Evolutionary conservation across 2,113 vertebrate genomes (phyloP).

Genomic region (Gallinago paraguaiae): DNA sequence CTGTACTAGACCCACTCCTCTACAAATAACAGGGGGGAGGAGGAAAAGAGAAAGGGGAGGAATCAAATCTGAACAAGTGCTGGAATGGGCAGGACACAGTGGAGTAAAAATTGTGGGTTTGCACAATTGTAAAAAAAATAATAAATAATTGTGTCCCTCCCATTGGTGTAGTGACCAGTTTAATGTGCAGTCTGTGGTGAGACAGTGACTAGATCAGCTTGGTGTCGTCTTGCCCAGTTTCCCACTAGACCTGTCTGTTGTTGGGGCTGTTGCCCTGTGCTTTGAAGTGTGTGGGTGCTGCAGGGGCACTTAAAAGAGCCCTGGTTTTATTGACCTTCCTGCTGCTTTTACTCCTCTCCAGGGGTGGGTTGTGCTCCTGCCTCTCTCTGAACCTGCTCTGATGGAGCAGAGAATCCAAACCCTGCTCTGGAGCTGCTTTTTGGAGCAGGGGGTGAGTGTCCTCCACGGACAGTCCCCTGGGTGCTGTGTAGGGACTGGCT

Average conservation of each 20-base stretch:
- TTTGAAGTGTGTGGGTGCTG: neutral
- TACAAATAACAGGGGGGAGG: neutral
- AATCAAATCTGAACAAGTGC: neutral
- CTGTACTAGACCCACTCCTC: neutral
- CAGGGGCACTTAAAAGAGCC: neutral
- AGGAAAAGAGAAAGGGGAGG: neutral
- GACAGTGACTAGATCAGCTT: neutral
- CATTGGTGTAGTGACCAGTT: rapidly evolving
- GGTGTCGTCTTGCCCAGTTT: neutral
- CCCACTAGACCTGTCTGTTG: rapidly evolving
- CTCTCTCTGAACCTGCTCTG: neutral
- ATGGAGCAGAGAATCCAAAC: neutral
- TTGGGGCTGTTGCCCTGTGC: neutral
- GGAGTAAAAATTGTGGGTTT: neutral
- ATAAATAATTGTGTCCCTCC: neutral
- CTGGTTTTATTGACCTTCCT: neutral
- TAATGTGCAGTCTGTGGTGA: rapidly evolving
- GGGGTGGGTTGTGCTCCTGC: neutral
- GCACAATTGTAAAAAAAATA: too few species aligned
- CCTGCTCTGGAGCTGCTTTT: neutral
- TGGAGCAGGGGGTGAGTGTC: neutral
- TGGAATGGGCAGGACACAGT: neutral
- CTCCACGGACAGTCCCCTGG: rapidly evolving
- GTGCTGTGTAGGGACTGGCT: rapidly evolving
- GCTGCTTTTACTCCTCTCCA: neutral